Base-by-base conservation (phyloP, 2,797 vertebrate species). In the Zenarchopterus dispar region DNA sequence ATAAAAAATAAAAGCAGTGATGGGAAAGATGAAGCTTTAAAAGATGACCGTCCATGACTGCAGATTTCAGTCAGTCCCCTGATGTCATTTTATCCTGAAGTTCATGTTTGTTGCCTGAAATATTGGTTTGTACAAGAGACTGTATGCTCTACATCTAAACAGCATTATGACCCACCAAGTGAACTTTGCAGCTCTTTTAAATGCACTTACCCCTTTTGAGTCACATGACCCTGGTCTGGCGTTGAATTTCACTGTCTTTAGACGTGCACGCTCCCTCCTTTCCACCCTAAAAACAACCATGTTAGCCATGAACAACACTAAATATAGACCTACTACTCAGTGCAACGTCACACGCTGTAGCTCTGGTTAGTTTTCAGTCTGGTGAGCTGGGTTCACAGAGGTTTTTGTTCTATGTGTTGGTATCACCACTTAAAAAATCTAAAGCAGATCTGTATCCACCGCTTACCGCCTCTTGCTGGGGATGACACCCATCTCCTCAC, bases 171-270 rank as follows among this genome's bases (percentile, higher is more conserved):
- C 8, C 63, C 59, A 52, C 73, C 8, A 19, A 11, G 45, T 31
- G 9, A 23, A 22, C 17, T 18, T 41, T 9, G 18, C 18, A 21
- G n/a, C 36, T 16, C 17, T 44, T 36, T 59, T 16, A 36, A 18
- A 61, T 26, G 60, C 85, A 95, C 97, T 75, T 91, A 99, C 97
- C 95, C 94, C 96, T 95, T 97, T 99, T 28, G 95, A 94, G 83
- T 99, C 97, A 59, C 97, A 94, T 8, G 96, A 94, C 59, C 97
- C 97, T 1, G 95, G 96, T 64, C 95, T 98, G 1, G 97, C 93
- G 1, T 99, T 98, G 92, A 99, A 99, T 82, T 99, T 99, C 85
- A 99, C 97, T 0, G 97, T 99, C 92, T 99, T 99, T 73, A 99
- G 94, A 50, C 96, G 95, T 0, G 97, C 95, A 28, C 96, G 93